Percentiles rank a stretch among this genome's conserved stretches.
These are phyloP conservation scores for Pyrrhosoma nymphula DNA, from an alignment of 2,888 invertebrate species.

Conservation along the genomic window DNA sequence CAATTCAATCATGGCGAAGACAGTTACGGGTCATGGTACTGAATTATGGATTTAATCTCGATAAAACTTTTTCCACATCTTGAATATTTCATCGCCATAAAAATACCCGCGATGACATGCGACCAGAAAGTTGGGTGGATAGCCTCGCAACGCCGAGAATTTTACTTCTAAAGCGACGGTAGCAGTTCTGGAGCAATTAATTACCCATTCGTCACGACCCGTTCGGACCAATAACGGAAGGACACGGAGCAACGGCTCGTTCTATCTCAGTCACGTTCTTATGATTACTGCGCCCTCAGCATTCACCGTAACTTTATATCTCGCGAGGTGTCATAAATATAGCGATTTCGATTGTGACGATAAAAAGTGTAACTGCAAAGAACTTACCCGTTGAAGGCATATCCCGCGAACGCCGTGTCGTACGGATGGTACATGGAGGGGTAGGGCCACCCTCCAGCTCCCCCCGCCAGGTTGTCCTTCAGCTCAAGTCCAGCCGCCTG, in stretches of 20 bases:
- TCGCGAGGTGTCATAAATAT: neutral
- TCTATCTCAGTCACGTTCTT: neutral
- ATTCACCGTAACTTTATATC: neutral
- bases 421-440: conserved; percentile 96
- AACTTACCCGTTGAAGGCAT: conserved; percentile 97
- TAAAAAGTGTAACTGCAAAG: conserved; percentile 38
- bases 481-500: conserved; percentile 92
- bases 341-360: neutral
- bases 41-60: neutral
- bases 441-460: conserved; percentile 93
- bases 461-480: conserved; percentile 92
- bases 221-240: neutral
- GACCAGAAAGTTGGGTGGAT: neutral
- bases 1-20: neutral
- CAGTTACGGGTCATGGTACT: neutral
- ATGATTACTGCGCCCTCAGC: conserved; percentile 11
- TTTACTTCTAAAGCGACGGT: neutral
- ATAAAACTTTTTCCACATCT: neutral
- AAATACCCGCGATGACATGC: neutral
- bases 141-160: neutral
- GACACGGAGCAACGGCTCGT: neutral
- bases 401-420: conserved; percentile 94
- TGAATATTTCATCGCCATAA: neutral
- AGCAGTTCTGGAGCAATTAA: neutral
- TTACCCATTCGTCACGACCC: conserved; percentile 26